Evolutionary conservation across 2,113 vertebrate species (phyloP).

Genomic region (Dicentrarchus labrax): DNA sequence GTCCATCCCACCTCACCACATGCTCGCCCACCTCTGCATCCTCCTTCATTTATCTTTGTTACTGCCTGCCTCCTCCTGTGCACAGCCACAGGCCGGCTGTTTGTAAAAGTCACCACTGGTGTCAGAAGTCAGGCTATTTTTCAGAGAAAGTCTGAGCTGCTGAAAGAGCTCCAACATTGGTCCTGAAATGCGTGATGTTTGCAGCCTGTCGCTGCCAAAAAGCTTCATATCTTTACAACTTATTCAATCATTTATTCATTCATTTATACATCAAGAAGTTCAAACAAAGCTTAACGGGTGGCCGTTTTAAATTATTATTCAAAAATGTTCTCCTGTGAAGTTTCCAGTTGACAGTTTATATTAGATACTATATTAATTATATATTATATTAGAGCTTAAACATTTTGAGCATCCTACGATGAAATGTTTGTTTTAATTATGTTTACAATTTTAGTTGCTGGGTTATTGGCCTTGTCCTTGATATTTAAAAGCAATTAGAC

Average conservation of each 20-base stretch:
- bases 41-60: constrained; percentile 65
- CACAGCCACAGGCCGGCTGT: constrained; percentile 29
- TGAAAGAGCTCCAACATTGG: background rate
- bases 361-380: too few relatives aligned
- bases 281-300: background rate
- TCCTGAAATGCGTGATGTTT: constrained; percentile 1
- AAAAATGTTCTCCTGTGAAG: background rate
- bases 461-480: background rate
- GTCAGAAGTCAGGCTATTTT: constrained; percentile 13
- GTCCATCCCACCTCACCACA: constrained; percentile 20
- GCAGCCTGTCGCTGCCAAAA: background rate
- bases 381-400: too few relatives aligned
- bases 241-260: background rate
- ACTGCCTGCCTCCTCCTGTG: constrained; percentile 23
- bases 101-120: constrained; percentile 55
- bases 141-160: constrained; percentile 5
- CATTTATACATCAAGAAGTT: background rate
- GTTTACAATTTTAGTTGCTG: background rate
- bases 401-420: background rate
- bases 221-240: background rate
- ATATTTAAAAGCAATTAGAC: background rate
- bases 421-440: background rate
- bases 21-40: constrained; percentile 35
- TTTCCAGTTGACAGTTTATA: background rate
- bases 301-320: background rate